Conservation (phyloP, 2,113 vertebrate species). For the Orthonyx spaldingii region DNA sequence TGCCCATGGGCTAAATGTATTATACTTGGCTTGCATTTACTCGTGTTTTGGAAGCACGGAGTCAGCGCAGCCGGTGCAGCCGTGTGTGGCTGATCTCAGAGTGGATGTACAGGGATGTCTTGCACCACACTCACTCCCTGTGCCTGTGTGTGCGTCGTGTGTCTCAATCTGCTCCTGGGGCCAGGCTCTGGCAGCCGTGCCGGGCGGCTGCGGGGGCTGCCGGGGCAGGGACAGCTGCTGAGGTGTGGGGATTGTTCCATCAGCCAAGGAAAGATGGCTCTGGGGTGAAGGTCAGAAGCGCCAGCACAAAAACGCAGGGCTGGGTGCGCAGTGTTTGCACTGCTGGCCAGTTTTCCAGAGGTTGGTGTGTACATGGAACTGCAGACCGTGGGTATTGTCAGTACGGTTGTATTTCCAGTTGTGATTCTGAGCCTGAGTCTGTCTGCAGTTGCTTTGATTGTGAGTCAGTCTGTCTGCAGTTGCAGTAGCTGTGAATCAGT, state of each 20-base stretch:
- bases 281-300: background rate
- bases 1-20: conserved; percentile 26
- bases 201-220: background rate
- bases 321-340: background rate
- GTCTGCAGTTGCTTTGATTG: conserved; percentile 47
- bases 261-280: background rate
- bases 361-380: background rate
- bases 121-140: background rate
- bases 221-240: background rate
- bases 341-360: background rate
- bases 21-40: conserved; percentile 25
- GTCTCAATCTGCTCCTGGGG: background rate
- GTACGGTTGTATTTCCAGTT: background rate
- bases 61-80: background rate
- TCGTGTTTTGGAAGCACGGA: background rate
- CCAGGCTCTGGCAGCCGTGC: background rate
- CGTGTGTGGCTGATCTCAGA: background rate
- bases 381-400: background rate
- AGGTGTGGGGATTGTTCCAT: background rate
- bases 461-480: conserved; percentile 63
- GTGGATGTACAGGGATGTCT: background rate
- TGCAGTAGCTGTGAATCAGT: conserved; percentile 59
- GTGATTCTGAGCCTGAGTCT: conserved; percentile 24
- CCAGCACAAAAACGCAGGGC: background rate
- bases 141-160: background rate